Conservation (phyloP, 2,888 invertebrate genomes). For the Pollenia angustigena region DNA sequence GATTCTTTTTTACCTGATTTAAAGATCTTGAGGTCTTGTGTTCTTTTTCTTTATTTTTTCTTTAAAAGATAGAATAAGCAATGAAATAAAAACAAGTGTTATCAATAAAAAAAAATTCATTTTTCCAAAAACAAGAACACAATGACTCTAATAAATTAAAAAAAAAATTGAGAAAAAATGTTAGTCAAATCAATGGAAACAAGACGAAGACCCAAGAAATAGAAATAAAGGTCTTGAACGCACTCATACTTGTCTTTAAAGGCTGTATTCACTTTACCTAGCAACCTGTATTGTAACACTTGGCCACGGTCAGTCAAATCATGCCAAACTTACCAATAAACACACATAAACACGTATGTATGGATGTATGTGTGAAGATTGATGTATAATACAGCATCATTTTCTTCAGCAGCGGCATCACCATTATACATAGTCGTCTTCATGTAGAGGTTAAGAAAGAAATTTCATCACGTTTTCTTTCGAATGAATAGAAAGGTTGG, state of each 20-base stretch:
- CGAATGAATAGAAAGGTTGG: slow-evolving; percentile 68
- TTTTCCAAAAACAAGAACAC: slow-evolving; percentile 35
- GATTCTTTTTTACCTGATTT: slow-evolving; percentile 62
- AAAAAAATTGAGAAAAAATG: slow-evolving; percentile 35
- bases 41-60: background rate
- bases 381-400: slow-evolving; percentile 36
- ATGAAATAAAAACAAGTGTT: slow-evolving; percentile 63
- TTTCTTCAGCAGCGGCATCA: slow-evolving; percentile 39
- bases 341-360: background rate
- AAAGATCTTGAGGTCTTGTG: slow-evolving; percentile 37
- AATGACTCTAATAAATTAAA: slow-evolving; percentile 71
- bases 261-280: slow-evolving; percentile 61
- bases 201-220: slow-evolving; percentile 30
- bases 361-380: too few species aligned
- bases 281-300: slow-evolving; percentile 69
- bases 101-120: slow-evolving; percentile 69
- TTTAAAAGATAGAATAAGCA: slow-evolving; percentile 39
- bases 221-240: slow-evolving; percentile 56
- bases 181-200: slow-evolving; percentile 64
- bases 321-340: slow-evolving; percentile 17
- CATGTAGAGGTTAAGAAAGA: slow-evolving; percentile 50
- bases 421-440: slow-evolving; percentile 42
- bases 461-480: slow-evolving; percentile 73
- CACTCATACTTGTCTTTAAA: slow-evolving; percentile 56
- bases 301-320: slow-evolving; percentile 49